phyloP scores from a whole-genome alignment of 1,140 invertebrate genomes.

The Acyrthosiphon pisum region DNA sequence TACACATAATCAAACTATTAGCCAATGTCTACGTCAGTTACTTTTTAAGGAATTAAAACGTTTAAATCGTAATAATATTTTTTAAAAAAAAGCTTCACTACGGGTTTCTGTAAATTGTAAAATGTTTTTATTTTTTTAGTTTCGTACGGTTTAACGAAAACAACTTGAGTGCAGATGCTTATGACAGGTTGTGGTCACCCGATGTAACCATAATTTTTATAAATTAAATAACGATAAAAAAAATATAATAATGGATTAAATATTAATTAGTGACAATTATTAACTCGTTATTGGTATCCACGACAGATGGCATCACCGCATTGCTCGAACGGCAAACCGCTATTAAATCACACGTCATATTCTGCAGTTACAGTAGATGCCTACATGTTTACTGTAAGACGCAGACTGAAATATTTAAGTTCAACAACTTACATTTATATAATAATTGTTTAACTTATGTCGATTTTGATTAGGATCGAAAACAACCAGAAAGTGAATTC shows the following conservation, averaged over 20 bases:
- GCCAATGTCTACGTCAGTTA: background rate
- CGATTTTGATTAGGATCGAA: background rate
- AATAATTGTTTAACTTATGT: background rate
- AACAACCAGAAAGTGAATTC: background rate
- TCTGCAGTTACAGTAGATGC: background rate
- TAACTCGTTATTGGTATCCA: background rate
- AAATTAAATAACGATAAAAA: background rate
- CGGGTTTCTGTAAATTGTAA: too few relatives aligned
- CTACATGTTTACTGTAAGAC: background rate
- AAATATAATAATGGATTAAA: background rate
- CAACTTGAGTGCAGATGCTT: background rate
- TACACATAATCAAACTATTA: background rate
- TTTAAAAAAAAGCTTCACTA: too few relatives aligned
- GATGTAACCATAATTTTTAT: background rate
- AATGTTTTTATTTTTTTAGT: too few relatives aligned
- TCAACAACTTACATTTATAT: background rate
- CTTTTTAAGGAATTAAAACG: background rate
- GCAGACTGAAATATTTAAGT: too few relatives aligned
- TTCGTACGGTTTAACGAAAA: background rate
- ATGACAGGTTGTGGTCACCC: background rate
- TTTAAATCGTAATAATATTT: background rate
- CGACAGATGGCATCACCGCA: background rate
- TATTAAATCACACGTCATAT: background rate
- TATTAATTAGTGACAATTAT: background rate
- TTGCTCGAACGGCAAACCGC: background rate